A percentile compares a stretch with the other conserved stretches of the same genome.
These are phyloP conservation scores for Chaenogobius annularis DNA, from an alignment of 2,113 vertebrate species.

Conservation along the genomic window DNA sequence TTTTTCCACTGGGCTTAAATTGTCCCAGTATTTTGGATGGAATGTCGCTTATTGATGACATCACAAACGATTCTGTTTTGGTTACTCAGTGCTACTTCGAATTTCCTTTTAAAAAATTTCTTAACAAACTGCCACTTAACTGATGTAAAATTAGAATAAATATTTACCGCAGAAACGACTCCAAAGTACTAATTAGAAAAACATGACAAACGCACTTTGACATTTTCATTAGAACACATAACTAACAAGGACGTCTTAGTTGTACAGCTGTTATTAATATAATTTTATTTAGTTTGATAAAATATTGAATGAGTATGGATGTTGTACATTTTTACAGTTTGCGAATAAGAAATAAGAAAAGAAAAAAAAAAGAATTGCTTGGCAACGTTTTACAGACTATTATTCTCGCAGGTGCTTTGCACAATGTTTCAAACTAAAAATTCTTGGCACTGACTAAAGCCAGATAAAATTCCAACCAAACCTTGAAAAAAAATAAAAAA, in stretches of 20 bases:
- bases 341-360: background rate
- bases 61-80: too few species aligned
- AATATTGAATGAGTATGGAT: background rate
- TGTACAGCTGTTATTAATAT: background rate
- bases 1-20: too few species aligned
- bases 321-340: background rate
- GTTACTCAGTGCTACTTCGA: too few species aligned
- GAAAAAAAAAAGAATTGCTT: background rate
- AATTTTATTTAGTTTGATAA: background rate
- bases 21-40: too few species aligned
- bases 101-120: too few species aligned
- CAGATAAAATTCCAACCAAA: slow-evolving; percentile 29
- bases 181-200: too few species aligned
- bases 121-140: too few species aligned
- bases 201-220: too few species aligned
- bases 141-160: too few species aligned
- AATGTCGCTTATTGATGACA: too few species aligned
- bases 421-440: slow-evolving; percentile 7
- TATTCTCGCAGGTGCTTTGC: background rate
- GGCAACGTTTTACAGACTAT: background rate
- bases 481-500: slow-evolving; percentile 8
- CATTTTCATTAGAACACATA: too few species aligned
- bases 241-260: background rate
- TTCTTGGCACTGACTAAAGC: slow-evolving; percentile 37
- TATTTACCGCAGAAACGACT: too few species aligned